Evolutionary conservation across 1,140 invertebrate species (phyloP).

Genomic region (Trichonephila clavata): DNA sequence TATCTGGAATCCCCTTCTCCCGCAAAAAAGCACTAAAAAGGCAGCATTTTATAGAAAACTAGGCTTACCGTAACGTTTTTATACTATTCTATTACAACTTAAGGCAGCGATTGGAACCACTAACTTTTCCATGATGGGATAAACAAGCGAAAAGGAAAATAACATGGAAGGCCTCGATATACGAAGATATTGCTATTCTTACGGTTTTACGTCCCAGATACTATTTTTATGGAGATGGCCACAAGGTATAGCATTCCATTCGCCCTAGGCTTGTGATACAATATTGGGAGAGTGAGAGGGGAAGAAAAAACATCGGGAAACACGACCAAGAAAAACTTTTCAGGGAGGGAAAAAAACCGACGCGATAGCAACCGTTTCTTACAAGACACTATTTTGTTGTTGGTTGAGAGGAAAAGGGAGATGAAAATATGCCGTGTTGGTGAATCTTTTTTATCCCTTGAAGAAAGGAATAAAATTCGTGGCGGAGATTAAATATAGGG

Average conservation of each 20-base stretch:
- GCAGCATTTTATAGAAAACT: not conserved
- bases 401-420: slow-evolving; percentile 25
- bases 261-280: slow-evolving; percentile 3
- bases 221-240: slow-evolving; percentile 72
- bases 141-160: slow-evolving; percentile 12
- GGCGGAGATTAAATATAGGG: too few species aligned
- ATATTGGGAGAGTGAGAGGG: slow-evolving; percentile 8
- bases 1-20: too few species aligned
- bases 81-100: slow-evolving; percentile 51
- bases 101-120: slow-evolving; percentile 42
- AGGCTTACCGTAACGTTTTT: slow-evolving; percentile 42
- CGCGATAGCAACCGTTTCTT: slow-evolving; percentile 20
- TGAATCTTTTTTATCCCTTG: too few species aligned
- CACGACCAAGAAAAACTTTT: slow-evolving; percentile 48
- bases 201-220: slow-evolving; percentile 62
- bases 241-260: slow-evolving; percentile 50
- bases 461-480: too few species aligned
- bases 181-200: slow-evolving; percentile 62
- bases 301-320: slow-evolving; percentile 36
- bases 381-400: slow-evolving; percentile 11
- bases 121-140: slow-evolving; percentile 46
- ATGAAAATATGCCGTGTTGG: too few species aligned
- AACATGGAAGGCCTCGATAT: not conserved
- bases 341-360: slow-evolving; percentile 10
- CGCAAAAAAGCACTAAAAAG: not conserved